Evolutionary conservation across 2,888 invertebrate species (phyloP), one percentile per base, ranked within the genome.

Genomic region (Tipula helvola): DNA sequence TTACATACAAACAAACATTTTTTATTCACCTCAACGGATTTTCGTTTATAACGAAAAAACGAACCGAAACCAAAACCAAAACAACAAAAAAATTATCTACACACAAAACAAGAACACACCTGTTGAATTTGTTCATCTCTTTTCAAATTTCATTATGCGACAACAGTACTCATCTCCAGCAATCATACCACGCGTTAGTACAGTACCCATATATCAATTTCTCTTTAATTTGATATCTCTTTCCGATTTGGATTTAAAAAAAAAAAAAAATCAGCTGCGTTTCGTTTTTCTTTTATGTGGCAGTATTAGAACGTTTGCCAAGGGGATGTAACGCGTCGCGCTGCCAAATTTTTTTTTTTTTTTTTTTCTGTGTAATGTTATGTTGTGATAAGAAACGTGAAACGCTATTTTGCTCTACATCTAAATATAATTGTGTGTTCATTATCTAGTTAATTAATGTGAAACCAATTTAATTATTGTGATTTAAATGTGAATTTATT

Each of bases 201-300:
- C 28, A 28, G 71, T 3, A 71, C 18, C 8, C 1, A 28, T 28
- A 57, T 57, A 28, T 28, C 28, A 71, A 10, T 28, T 28, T 28
- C n/a, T n/a, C 10, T 57, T 4, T 16, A n/a, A 57, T 44, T 12
- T 28, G 28, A 12, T 16, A 57, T 71, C 71, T 71, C 71, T 8
- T 71, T 71, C 71, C 2, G 5, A n/a, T 8, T 28, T 71, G 71
- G 71, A 71, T 28, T 28, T 1, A 28, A 28, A 28, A 28, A 28
- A 71, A 71, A 71, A 57, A n/a, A 71, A 28, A 39, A 39, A 84
- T 84, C 84, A 84, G 84, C 84, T 84, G 84, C 84, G 39, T 84
- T 84, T 13, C 84, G 39, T 84, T 84, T 84, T 84, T 39, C 8
- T 84, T 39, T 84, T 39, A 84, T 84, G 84, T 84, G 84, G 84